Conservation (phyloP, 2,888 invertebrate species). For the Acanthosepion pharaonis region DNA sequence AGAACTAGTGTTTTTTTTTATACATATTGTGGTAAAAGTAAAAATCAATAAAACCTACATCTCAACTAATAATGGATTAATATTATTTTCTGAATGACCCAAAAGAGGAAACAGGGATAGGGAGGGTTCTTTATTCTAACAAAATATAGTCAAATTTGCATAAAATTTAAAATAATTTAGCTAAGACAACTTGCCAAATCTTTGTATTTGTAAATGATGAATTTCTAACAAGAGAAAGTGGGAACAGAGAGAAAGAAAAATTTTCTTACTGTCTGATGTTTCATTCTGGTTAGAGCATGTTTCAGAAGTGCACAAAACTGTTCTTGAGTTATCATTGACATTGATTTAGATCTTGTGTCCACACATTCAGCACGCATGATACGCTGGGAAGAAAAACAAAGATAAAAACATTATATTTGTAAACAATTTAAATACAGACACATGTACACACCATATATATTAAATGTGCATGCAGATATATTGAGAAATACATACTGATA, state of each 20-base stretch:
- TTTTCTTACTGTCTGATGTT: slow-evolving; percentile 84
- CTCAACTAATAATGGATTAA: too few relatives aligned
- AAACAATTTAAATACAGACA: not conserved
- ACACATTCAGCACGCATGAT: slow-evolving; percentile 72
- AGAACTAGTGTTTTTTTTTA: too few relatives aligned
- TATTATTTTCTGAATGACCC: too few relatives aligned
- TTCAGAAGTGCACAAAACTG: slow-evolving; percentile 86
- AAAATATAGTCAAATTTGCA: too few relatives aligned
- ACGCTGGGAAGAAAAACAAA: slow-evolving; percentile 60
- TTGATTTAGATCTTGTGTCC: slow-evolving; percentile 78
- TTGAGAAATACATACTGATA: too few relatives aligned
- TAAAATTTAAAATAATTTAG: not conserved
- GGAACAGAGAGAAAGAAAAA: not conserved
- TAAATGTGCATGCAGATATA: too few relatives aligned
- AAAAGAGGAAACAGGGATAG: too few relatives aligned
- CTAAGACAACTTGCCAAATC: not conserved
- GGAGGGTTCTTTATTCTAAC: too few relatives aligned
- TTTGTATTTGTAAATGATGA: not conserved
- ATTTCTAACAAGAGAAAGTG: not conserved
- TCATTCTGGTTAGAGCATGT: slow-evolving; percentile 87
- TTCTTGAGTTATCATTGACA: slow-evolving; percentile 83
- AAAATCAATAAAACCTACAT: too few relatives aligned
- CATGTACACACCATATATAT: too few relatives aligned
- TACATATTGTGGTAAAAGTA: too few relatives aligned
- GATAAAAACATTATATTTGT: not conserved